Conservation (phyloP, 2,888 invertebrate genomes). For the Hyposoter dolosus region DNA sequence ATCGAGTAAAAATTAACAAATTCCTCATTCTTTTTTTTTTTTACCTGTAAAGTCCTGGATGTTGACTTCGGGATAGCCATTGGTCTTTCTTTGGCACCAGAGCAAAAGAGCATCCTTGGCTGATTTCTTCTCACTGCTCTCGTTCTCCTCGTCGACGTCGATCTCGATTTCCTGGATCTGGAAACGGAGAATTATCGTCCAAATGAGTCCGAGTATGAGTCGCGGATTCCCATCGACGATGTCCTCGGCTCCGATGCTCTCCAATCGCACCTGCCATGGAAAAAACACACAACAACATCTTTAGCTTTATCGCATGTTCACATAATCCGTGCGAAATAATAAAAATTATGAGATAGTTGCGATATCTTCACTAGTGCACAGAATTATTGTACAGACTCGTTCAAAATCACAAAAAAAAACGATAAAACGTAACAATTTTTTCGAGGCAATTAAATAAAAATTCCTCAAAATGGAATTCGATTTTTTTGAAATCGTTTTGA, state of each 20-base stretch:
- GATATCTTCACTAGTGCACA: not conserved
- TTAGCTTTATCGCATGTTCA: not conserved
- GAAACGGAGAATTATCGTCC: conserved; percentile 99
- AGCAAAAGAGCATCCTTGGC: conserved; percentile 99
- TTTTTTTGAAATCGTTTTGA: not conserved
- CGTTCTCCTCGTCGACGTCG: conserved; percentile 98
- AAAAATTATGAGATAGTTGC: not conserved
- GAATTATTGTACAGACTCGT: not conserved
- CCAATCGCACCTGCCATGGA: conserved; percentile 92
- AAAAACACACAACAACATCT: conserved; percentile 19
- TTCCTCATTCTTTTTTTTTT: conserved; percentile 8
- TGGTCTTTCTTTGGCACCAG: conserved; percentile 99
- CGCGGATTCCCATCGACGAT: conserved; percentile 99
- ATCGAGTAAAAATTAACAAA: not conserved
- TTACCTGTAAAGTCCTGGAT: conserved; percentile 93
- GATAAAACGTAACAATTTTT: not conserved
- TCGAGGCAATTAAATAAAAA: not conserved
- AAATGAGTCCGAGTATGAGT: conserved; percentile 98
- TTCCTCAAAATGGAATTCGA: not conserved
- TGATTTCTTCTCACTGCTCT: conserved; percentile 98
- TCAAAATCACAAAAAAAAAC: not conserved
- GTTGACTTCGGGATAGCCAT: conserved; percentile 95
- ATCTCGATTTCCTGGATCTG: conserved; percentile 99
- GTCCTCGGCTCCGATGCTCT: conserved; percentile 99
- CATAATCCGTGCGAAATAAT: not conserved